Percentiles rank a stretch among this genome's conserved stretches.
These are phyloP conservation scores for Helleia helle DNA, from an alignment of 2,888 invertebrate genomes.

Conservation along the genomic window DNA sequence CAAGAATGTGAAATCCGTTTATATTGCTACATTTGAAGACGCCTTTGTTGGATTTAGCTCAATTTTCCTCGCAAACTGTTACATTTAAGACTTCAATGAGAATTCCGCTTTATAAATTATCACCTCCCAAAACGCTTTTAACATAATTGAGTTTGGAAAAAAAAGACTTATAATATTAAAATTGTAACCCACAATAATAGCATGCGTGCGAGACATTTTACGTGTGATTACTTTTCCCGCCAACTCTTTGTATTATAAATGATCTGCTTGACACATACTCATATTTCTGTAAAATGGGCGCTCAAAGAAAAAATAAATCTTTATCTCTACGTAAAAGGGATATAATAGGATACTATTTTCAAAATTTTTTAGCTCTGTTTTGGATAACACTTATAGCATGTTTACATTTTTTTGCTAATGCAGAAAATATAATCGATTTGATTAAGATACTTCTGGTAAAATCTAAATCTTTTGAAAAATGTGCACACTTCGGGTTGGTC, in stretches of 20 bases:
- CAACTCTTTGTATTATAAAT: background rate
- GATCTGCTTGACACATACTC: background rate
- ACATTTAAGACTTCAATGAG: slow-evolving; percentile 6
- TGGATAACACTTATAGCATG: too few relatives aligned
- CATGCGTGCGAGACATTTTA: background rate
- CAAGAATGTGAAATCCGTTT: slow-evolving; percentile 5
- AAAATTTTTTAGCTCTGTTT: too few relatives aligned
- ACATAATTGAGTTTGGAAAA: background rate
- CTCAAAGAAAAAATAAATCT: background rate
- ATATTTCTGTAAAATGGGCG: background rate
- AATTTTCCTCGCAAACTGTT: slow-evolving; percentile 7
- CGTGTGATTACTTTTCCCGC: background rate
- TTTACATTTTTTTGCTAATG: too few relatives aligned
- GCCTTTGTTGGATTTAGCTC: slow-evolving; percentile 10
- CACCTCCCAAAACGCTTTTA: slow-evolving; percentile 2
- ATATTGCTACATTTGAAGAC: slow-evolving; percentile 5
- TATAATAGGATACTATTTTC: background rate
- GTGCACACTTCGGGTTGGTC: too few relatives aligned
- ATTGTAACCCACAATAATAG: background rate
- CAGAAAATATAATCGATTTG: too few relatives aligned
- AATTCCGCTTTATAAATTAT: slow-evolving; percentile 4
- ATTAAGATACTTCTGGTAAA: too few relatives aligned
- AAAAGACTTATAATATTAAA: background rate
- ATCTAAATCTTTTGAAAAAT: too few relatives aligned
- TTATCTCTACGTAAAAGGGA: background rate